phyloP scores from a whole-genome alignment of 2,113 vertebrate species.

The Phylloscopus trochiloides region DNA sequence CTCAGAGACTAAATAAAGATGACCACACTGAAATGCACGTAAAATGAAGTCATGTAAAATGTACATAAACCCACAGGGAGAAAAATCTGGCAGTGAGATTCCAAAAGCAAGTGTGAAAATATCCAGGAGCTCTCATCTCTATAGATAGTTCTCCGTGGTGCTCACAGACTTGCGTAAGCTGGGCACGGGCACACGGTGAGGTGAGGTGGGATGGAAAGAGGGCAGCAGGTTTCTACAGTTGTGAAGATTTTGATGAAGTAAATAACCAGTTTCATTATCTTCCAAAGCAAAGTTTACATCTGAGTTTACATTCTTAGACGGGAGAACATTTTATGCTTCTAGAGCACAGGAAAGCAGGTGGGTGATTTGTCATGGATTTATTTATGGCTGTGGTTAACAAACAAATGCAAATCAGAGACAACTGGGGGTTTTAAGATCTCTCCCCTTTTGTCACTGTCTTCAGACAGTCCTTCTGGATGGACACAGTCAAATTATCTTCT shows the following conservation, averaged over 20 bases:
- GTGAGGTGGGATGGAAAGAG: neutral
- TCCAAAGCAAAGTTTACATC: neutral
- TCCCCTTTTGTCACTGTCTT: neutral
- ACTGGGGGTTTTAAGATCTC: neutral
- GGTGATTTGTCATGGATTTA: constrained; percentile 33
- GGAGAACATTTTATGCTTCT: neutral
- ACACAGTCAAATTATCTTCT: neutral
- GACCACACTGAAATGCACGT: neutral
- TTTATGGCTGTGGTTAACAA: constrained; percentile 38
- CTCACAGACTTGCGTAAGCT: neutral
- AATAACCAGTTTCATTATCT: neutral
- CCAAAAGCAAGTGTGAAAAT: neutral
- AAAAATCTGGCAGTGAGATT: neutral
- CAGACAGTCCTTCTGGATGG: neutral
- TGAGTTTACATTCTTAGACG: neutral
- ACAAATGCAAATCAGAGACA: neutral
- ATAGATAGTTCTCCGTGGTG: neutral
- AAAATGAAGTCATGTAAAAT: neutral
- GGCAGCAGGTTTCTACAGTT: neutral
- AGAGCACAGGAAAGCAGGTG: neutral
- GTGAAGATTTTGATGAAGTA: neutral
- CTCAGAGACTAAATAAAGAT: neutral
- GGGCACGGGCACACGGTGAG: neutral
- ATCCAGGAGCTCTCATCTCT: neutral
- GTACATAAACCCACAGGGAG: neutral